A percentile compares a stretch with the other conserved stretches of the same genome.
phyloP scores from a whole-genome alignment of 2,888 invertebrate genomes.

The Eristalis arbustorum region DNA sequence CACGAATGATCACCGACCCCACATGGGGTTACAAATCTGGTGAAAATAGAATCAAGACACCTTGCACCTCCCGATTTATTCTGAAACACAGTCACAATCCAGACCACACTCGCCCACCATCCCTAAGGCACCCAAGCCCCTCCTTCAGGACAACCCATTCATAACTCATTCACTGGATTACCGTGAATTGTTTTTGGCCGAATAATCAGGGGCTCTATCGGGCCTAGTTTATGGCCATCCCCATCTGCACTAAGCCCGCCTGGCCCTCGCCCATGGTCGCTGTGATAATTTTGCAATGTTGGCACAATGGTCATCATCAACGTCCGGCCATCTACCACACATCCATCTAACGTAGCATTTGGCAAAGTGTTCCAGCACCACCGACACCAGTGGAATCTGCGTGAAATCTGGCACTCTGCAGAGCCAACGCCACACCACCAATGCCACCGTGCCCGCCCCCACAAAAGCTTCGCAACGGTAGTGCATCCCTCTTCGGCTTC shows the following conservation, averaged over 20 bases:
- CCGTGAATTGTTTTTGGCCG: conserved; percentile 71
- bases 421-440: not conserved
- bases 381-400: conserved; percentile 32
- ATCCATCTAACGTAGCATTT: conserved; percentile 63
- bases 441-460: not conserved
- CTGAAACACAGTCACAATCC: too few relatives aligned
- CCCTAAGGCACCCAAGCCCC: not conserved
- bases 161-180: conserved; percentile 73
- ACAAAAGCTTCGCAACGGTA: not conserved
- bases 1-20: too few relatives aligned
- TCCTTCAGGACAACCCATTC: conserved; percentile 49
- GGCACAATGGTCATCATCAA: conserved; percentile 68
- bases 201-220: conserved; percentile 72
- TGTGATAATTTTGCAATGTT: conserved; percentile 62
- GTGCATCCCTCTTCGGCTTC: not conserved
- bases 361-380: conserved; percentile 46
- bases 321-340: conserved; percentile 66
- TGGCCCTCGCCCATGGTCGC: not conserved
- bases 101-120: too few relatives aligned
- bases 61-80: too few relatives aligned
- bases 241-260: not conserved
- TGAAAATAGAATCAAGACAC: too few relatives aligned
- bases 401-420: conserved; percentile 60
- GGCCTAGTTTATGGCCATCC: conserved; percentile 69
- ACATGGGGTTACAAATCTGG: too few relatives aligned